phyloP scores from a whole-genome alignment of 2,797 vertebrate genomes.

The Phoebastria nigripes region DNA sequence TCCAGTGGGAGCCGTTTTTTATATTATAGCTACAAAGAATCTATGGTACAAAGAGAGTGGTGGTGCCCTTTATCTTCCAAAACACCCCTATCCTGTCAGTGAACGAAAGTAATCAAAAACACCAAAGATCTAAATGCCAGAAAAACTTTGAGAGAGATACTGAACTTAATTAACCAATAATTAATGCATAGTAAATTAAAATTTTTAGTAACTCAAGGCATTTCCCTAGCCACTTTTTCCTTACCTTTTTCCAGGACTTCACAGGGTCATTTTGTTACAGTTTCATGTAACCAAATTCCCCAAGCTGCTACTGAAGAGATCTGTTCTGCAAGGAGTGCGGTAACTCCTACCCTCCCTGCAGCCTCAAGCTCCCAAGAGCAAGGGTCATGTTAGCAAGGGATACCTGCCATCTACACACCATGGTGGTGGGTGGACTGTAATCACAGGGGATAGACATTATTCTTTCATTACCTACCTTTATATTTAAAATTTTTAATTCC shows the following conservation, averaged over 20 bases:
- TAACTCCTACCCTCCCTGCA: neutral
- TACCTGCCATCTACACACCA: neutral
- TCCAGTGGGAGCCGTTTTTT: neutral
- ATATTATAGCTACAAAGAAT: neutral
- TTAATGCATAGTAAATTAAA: conserved; percentile 51
- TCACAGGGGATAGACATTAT: neutral
- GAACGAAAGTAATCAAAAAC: neutral
- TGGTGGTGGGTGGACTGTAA: neutral
- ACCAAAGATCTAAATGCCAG: neutral
- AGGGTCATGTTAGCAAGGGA: neutral
- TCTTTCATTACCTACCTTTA: neutral
- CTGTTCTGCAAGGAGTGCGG: neutral
- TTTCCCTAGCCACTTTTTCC: conserved; percentile 29
- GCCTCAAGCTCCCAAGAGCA: neutral
- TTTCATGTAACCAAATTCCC: conserved; percentile 1
- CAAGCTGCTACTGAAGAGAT: neutral
- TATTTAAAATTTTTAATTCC: neutral
- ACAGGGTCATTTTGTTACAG: conserved; percentile 18
- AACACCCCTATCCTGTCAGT: neutral
- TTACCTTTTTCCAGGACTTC: conserved; percentile 45
- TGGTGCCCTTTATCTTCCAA: neutral
- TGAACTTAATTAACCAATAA: conserved; percentile 40
- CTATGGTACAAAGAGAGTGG: neutral
- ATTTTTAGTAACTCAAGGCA: conserved; percentile 37
- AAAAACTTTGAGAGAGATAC: conserved; percentile 11